Base-by-base conservation (phyloP, 2,888 invertebrate genomes). In the Mesorhabditis sp. region DNA sequence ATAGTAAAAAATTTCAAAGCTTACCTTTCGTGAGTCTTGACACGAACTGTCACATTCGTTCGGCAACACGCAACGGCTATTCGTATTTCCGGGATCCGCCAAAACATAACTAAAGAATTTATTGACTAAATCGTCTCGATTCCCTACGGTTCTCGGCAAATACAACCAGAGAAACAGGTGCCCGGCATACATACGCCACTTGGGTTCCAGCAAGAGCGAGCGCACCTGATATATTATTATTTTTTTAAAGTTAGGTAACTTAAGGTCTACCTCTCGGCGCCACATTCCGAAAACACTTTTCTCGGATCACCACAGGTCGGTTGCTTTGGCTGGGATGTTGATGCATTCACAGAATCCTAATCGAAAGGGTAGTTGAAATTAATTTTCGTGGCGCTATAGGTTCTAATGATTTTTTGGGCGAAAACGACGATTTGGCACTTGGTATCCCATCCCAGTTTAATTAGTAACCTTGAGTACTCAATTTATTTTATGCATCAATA, bases 41-140 rank as follows among this genome's bases (percentile, higher is more conserved):
- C 79, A 78, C 7, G 70, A 71, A 43, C 71, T 66, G 41, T 77
- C 74, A 67, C 82, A 82, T 69, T 81, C 78, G 6, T 76, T 74
- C 2, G 81, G 82, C 15, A 81, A 69, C 4, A 82, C 76, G 68
- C 82, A 82, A 58, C 79, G 68, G 41, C 77, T 74, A 15, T 74
- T 73, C 45, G 75, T 70, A 68, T 79, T 76, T 15, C 67, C 67
- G 15, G 72, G 71, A 66, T 81, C 77, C 45, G 68, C 61, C 62
- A 67, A 62, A n/a, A 73, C 70, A 15, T 63, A 15, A 10, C 41
- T 13, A 45, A 28, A 2, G 28, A 28, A 28, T 28, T 28, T 28
- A 28, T 28, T 28, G 28, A 28, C 28, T 28, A 28, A 28, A 28
- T 2, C 28, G 28, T 28, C 28, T 28, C 28, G 28, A 28, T 28